Conservation (phyloP, 2,888 invertebrate species). For the Philopedon plagiatum region DNA sequence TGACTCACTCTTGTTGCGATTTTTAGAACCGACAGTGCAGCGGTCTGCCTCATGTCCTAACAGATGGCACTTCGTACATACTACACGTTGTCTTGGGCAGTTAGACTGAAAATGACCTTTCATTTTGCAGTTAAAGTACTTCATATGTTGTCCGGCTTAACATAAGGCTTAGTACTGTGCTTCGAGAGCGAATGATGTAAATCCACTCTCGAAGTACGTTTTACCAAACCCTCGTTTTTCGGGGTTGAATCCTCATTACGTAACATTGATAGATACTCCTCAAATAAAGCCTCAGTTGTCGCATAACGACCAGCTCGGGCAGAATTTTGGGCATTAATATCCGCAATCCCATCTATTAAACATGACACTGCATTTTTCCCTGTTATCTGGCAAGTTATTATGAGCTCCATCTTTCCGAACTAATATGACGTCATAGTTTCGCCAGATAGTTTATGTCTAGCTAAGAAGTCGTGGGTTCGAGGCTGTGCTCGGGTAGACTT, state of each 20-base stretch:
- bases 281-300: constrained; percentile 34
- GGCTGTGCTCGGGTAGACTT: too few species aligned
- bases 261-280: constrained; percentile 46
- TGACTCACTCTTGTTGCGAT: not conserved
- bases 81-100: constrained; percentile 37
- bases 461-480: too few species aligned
- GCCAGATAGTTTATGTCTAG: not conserved
- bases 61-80: constrained; percentile 40
- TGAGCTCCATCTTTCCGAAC: constrained; percentile 31
- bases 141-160: not conserved
- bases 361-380: constrained; percentile 42
- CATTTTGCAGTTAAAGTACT: constrained; percentile 48
- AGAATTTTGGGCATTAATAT: constrained; percentile 43
- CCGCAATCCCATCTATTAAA: constrained; percentile 39
- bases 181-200: not conserved
- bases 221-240: not conserved
- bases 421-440: constrained; percentile 10
- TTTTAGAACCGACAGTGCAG: too few species aligned
- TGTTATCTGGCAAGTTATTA: too few species aligned
- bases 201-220: not conserved
- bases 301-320: constrained; percentile 42
- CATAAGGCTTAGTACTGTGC: too few species aligned
- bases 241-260: constrained; percentile 37
- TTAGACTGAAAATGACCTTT: constrained; percentile 36
- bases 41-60: constrained; percentile 36